Evolutionary conservation across 2,797 vertebrate species (phyloP), one percentile per base, ranked within the genome.

Genomic region (Orientallactaga sibirica): DNA sequence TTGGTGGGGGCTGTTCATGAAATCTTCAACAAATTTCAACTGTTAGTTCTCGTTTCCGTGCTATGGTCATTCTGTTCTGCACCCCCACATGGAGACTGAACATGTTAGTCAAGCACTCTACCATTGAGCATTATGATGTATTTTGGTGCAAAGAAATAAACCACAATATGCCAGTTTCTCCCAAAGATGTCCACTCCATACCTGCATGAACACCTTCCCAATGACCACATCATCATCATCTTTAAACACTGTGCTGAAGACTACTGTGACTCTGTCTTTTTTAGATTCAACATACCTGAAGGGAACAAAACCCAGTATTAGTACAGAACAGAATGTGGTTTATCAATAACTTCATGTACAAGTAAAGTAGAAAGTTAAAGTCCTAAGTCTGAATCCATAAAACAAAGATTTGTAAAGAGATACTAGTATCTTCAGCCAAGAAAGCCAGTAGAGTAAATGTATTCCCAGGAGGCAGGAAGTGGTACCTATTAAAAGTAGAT

Each of bases 201-300:
- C 99, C 99, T 99, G 99, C 99, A 99, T 99, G 97, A 99, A 99
- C 94, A 99, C 99, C 98, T 99, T 99, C 92, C 99, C 99, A 0
- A 99, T 99, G 98, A 99, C 99, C 97, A 99, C 99, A 0, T 99
- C 99, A 0, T 99, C 99, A 0, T 99, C 99, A 33, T 99, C 99
- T 98, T 99, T 99, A 98, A 99, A 99, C 96, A 99, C 99, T 0
- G 99, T 99, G 98, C 99, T 99, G 98, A 99, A 99, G 94, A 99
- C 99, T 94, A 99, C 99, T 0, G 99, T 99, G 97, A 99, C 99
- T 75, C 99, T 98, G 98, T 99, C 99, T 97, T 99, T 99, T 98
- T 99, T 99, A 8, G 99, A 98, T 96, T 99, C 99, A 76, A 99
- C 97, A 25, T 99, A 99, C 99, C 99, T 99, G 97, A 94, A 68